These are phyloP conservation scores for Desoria tigrina DNA, from an alignment of 2,888 invertebrate genomes.

Conservation along the genomic window DNA sequence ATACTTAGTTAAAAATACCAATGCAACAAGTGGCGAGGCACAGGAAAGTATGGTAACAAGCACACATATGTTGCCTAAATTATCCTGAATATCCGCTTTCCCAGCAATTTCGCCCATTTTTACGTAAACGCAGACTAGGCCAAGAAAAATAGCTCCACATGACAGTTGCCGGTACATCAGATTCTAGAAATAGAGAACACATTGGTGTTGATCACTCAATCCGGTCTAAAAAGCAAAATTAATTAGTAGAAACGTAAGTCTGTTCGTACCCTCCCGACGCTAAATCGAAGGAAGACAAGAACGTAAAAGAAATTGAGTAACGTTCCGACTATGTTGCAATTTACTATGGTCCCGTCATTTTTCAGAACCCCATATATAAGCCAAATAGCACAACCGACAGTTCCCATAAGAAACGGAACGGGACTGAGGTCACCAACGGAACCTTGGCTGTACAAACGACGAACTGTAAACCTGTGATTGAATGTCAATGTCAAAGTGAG, in stretches of 20 bases:
- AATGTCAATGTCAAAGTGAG: too few species aligned
- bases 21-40: constrained; percentile 57
- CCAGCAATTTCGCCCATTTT: too few species aligned
- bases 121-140: too few species aligned
- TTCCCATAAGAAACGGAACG: constrained; percentile 59
- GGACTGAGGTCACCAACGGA: constrained; percentile 46
- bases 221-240: background rate
- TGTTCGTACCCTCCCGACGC: constrained; percentile 35
- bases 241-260: background rate
- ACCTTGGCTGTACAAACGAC: constrained; percentile 42
- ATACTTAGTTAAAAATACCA: too few species aligned
- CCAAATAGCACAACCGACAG: constrained; percentile 58
- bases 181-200: constrained; percentile 30
- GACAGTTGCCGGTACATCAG: constrained; percentile 41
- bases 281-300: constrained; percentile 38
- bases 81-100: too few species aligned
- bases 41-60: constrained; percentile 56
- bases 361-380: constrained; percentile 44
- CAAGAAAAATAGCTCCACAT: too few species aligned
- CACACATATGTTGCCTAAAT: constrained; percentile 55
- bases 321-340: constrained; percentile 47
- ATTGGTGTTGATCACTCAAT: too few species aligned
- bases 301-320: constrained; percentile 49
- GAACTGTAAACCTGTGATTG: constrained; percentile 49
- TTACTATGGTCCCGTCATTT: constrained; percentile 40